Base-by-base conservation (phyloP, 2,113 vertebrate species). In the Desmodus rotundus region DNA sequence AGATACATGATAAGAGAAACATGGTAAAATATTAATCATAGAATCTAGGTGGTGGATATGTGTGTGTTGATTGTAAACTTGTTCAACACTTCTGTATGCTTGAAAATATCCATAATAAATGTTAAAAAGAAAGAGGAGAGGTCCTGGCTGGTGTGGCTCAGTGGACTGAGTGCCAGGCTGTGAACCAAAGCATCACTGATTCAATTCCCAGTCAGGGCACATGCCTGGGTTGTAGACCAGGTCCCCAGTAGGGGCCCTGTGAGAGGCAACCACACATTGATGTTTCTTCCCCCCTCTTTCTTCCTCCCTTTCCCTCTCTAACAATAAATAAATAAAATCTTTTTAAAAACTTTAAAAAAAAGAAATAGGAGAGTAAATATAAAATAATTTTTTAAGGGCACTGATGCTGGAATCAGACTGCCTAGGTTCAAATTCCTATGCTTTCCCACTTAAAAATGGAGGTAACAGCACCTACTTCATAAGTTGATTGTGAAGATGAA, bases 51-150 rank as follows among this genome's bases (percentile, higher is more conserved):
- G 31, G 81, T 94, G 1, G 24, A 31, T 72, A 76, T 63, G 50
- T 89, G 26, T 19, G 6, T 78, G 4, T 50, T 70, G 12, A 68
- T 9, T 88, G 43, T 78, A 85, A 89, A 86, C 22, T 85, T 80
- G 16, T 87, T 92, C 54, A 78, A 61, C 50, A 80, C 63, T 94
- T 97, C 38, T 43, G 10, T 56, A 68, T 65, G 28, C 73, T 87
- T 94, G 52, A 84, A 95, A 92, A 96, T 95, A 93, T 70, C 83
- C 31, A 72, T 56, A 72, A 76, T 54, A 65, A 85, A 72, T 87
- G 22, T 68, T 89, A 50, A 45, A 72, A 58, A 61, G n/a, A 7
- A 95, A 73, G 28, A 93, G 38, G 41, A 81, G 16, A 96, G 7
- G n/a, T 22, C 22, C 56, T 58, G 22, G 56, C 22, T 58, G 22